phyloP scores from a whole-genome alignment of 1,140 invertebrate species.

The Ceratitis capitata region DNA sequence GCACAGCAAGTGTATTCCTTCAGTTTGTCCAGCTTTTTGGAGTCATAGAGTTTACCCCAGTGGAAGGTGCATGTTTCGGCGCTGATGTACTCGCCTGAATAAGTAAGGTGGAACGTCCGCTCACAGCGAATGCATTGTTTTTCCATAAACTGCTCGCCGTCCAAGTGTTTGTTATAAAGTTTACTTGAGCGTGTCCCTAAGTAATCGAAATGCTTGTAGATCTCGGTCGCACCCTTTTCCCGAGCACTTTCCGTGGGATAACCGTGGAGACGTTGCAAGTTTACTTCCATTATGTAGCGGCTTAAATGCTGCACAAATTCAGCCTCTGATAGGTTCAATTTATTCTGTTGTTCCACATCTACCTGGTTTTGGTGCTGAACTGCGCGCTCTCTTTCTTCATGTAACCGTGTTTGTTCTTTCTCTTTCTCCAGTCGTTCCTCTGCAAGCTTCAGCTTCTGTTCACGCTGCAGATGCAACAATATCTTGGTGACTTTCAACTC shows the following conservation, averaged over 20 bases:
- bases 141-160: not conserved
- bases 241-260: not conserved
- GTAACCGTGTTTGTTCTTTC: too few species aligned
- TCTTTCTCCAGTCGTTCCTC: too few species aligned
- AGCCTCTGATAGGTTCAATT: constrained; percentile 63
- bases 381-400: too few species aligned
- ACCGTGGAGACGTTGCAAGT: not conserved
- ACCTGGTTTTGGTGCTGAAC: too few species aligned
- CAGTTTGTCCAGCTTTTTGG: constrained; percentile 42
- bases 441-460: too few species aligned
- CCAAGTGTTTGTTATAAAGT: not conserved
- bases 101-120: not conserved
- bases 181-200: not conserved
- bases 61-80: not conserved
- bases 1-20: not conserved
- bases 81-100: not conserved
- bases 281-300: not conserved
- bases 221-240: not conserved
- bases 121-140: not conserved
- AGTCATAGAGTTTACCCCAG: not conserved
- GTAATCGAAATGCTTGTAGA: not conserved
- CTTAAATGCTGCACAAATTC: constrained; percentile 67
- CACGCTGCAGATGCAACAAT: too few species aligned
- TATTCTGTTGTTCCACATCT: too few species aligned
- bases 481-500: too few species aligned